These are phyloP conservation scores for Macquaria ambigua DNA, from an alignment of 2,113 vertebrate species.

Conservation along the genomic window DNA sequence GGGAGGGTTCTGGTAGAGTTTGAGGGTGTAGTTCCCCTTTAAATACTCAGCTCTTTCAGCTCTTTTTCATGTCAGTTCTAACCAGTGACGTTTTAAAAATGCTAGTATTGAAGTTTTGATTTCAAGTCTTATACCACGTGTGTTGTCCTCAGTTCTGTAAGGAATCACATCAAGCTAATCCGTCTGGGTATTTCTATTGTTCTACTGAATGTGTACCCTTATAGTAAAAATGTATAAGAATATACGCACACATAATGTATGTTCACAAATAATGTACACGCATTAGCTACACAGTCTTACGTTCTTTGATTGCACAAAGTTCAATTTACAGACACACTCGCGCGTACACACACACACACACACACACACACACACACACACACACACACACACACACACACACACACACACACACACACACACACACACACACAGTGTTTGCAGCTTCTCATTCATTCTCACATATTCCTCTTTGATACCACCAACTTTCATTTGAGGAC, in stretches of 20 bases:
- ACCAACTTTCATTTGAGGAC: constrained; percentile 51
- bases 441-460: constrained; percentile 35
- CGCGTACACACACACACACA: background rate
- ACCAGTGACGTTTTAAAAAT: background rate
- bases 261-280: background rate
- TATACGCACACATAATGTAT: background rate
- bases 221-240: background rate
- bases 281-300: background rate
- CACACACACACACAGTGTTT: background rate
- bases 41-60: background rate
- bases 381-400: no score
- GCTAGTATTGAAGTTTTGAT: background rate
- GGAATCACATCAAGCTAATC: background rate
- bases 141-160: background rate
- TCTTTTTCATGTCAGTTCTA: background rate
- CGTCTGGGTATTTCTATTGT: background rate
- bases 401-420: background rate
- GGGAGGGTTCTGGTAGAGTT: background rate
- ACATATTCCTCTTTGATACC: constrained; percentile 35
- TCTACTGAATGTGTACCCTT: background rate
- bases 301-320: constrained; percentile 4
- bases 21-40: background rate
- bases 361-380: background rate
- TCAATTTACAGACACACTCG: background rate
- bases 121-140: background rate